phyloP scores from a whole-genome alignment of 2,888 invertebrate genomes.

The Philaethria dido region DNA sequence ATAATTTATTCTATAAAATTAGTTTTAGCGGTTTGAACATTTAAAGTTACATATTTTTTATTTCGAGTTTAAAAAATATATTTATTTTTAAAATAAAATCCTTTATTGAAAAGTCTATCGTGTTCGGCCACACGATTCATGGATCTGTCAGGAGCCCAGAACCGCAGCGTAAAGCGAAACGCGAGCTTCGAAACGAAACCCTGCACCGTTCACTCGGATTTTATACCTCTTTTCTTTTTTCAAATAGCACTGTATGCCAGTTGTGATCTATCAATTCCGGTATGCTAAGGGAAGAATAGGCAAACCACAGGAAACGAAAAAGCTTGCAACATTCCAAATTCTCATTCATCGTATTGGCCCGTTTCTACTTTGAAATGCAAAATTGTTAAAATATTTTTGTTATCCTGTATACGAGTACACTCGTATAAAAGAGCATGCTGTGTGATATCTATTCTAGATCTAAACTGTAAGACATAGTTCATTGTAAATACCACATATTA shows the following conservation, averaged over 20 bases:
- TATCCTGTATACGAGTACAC: neutral
- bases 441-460: neutral
- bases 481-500: neutral
- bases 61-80: conserved; percentile 49
- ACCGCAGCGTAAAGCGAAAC: conserved; percentile 71
- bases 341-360: conserved; percentile 32
- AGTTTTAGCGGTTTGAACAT: too few relatives aligned
- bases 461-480: too few relatives aligned
- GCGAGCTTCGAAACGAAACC: conserved; percentile 40
- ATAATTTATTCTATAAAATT: too few relatives aligned
- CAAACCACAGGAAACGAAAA: conserved; percentile 34
- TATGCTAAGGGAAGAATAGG: conserved; percentile 43
- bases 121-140: conserved; percentile 66
- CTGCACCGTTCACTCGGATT: conserved; percentile 45
- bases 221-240: conserved; percentile 40
- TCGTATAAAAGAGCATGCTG: neutral
- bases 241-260: conserved; percentile 39
- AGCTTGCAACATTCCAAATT: conserved; percentile 33
- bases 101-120: conserved; percentile 69
- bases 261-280: conserved; percentile 44
- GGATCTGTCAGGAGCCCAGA: conserved; percentile 66
- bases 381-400: conserved; percentile 27
- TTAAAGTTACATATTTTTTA: neutral
- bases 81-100: conserved; percentile 64
- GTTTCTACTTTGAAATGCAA: conserved; percentile 24